Evolutionary conservation across 2,888 invertebrate species (phyloP).

Genomic region (Habroteleia sp.): DNA sequence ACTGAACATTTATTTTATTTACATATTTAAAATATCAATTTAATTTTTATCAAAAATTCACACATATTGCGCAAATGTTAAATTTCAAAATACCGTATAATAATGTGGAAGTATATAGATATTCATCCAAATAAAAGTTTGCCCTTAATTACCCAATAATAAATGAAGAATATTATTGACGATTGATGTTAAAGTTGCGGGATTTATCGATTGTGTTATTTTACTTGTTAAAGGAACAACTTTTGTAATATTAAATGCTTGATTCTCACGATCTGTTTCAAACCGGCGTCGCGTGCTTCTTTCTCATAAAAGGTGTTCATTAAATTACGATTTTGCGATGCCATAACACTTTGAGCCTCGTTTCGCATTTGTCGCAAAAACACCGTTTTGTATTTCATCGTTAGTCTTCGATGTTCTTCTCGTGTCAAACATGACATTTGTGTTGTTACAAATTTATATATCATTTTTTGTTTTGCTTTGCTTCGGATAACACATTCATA

Average conservation of each 20-base stretch:
- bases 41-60: too few relatives aligned
- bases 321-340: slow-evolving; percentile 59
- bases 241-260: slow-evolving; percentile 52
- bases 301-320: slow-evolving; percentile 58
- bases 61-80: too few relatives aligned
- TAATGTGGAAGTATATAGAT: too few relatives aligned
- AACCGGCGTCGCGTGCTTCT: slow-evolving; percentile 58
- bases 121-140: too few relatives aligned
- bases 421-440: slow-evolving; percentile 42
- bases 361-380: slow-evolving; percentile 53
- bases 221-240: slow-evolving; percentile 16
- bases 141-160: slow-evolving; percentile 39
- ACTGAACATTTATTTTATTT: too few relatives aligned
- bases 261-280: slow-evolving; percentile 49
- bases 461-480: slow-evolving; percentile 6
- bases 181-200: slow-evolving; percentile 31
- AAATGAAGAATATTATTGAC: slow-evolving; percentile 34
- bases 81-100: too few relatives aligned
- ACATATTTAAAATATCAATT: too few relatives aligned
- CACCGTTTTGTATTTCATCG: slow-evolving; percentile 32
- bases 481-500: too few relatives aligned
- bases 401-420: slow-evolving; percentile 32
- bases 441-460: slow-evolving; percentile 11
- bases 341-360: slow-evolving; percentile 56
- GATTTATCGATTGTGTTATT: slow-evolving; percentile 17